Conservation (phyloP, 2,797 vertebrate species). For the Syndactyla subalaris region DNA sequence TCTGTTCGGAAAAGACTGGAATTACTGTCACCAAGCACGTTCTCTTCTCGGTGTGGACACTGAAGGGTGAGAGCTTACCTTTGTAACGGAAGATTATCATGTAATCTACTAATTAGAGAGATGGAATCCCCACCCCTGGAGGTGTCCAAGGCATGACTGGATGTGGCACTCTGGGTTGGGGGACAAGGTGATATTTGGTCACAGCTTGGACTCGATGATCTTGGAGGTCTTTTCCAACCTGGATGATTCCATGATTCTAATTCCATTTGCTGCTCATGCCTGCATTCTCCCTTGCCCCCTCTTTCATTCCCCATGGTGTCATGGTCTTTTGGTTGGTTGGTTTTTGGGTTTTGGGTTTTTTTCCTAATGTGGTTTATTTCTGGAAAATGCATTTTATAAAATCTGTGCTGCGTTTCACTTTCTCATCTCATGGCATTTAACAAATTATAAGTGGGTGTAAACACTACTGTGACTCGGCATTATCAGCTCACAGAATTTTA, state of each 20-base stretch:
- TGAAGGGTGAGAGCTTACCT: not conserved
- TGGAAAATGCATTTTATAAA: not conserved
- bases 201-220: not conserved
- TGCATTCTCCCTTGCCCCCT: fast-evolving
- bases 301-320: too few species aligned
- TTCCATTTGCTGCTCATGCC: not conserved
- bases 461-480: not conserved
- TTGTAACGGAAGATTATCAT: not conserved
- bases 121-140: not conserved
- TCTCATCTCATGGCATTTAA: not conserved
- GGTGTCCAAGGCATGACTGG: not conserved
- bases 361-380: not conserved
- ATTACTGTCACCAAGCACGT: too few species aligned
- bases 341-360: not conserved
- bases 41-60: not conserved
- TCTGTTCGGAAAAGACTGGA: not conserved
- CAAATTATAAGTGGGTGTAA: not conserved
- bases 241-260: not conserved
- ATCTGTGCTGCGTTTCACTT: not conserved
- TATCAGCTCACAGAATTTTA: not conserved
- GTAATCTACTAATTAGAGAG: not conserved
- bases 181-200: not conserved
- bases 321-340: too few species aligned
- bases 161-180: not conserved
- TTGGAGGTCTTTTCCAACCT: not conserved